A percentile compares a stretch with the other conserved stretches of the same genome.
Conservation (phyloP, 2,888 invertebrate genomes). For the Drosophila mayaguana region DNA sequence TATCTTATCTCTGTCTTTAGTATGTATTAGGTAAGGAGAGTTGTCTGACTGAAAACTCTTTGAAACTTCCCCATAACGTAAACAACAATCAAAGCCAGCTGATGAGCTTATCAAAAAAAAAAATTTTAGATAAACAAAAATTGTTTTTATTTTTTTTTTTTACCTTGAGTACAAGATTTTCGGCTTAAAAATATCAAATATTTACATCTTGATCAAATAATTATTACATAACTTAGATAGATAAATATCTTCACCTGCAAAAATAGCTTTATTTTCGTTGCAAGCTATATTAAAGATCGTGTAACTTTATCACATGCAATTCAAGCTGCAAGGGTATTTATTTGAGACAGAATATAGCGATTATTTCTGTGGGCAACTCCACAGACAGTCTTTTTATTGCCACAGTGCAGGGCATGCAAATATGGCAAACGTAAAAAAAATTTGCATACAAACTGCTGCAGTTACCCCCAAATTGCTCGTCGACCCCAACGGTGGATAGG, state of each 20-base stretch:
- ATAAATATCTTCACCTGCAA: neutral
- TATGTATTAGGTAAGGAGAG: too few relatives aligned
- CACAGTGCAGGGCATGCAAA: conserved; percentile 58
- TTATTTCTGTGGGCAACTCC: neutral
- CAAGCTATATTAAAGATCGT: neutral
- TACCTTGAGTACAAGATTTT: neutral
- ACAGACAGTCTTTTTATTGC: conserved; percentile 7
- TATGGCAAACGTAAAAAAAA: conserved; percentile 68
- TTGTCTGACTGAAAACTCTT: too few relatives aligned
- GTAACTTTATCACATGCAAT: conserved; percentile 1
- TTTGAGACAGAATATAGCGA: neutral
- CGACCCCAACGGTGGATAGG: neutral
- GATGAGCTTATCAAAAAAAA: too few relatives aligned
- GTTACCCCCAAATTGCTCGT: conserved; percentile 14
- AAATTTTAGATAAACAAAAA: too few relatives aligned
- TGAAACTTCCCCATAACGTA: too few relatives aligned
- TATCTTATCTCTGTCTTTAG: too few relatives aligned
- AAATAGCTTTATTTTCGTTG: neutral
- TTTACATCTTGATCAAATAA: neutral
- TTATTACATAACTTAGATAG: neutral
- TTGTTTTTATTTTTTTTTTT: too few relatives aligned
- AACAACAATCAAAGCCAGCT: too few relatives aligned
- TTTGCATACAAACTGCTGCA: conserved; percentile 71
- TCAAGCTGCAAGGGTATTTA: conserved; percentile 18
- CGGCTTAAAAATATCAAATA: neutral